Evolutionary conservation across 1,140 invertebrate species (phyloP).

Genomic region (Anagrus nilaparvatae): DNA sequence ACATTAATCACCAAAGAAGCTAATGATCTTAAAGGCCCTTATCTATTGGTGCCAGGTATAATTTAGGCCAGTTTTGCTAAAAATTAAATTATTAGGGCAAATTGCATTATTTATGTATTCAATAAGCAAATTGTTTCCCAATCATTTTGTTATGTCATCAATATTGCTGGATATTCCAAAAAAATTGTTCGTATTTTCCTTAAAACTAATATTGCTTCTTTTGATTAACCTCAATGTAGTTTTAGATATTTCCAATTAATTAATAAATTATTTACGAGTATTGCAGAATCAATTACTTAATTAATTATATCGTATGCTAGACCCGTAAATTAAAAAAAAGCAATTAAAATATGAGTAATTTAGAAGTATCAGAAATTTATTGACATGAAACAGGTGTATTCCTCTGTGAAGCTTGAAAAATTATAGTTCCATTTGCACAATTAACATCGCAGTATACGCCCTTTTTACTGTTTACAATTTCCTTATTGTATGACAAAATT

Average conservation of each 20-base stretch:
- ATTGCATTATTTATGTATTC: not conserved
- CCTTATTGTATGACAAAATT: no score
- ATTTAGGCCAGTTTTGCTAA: conserved; percentile 32
- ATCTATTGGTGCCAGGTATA: conserved; percentile 69
- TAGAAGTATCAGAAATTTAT: no score
- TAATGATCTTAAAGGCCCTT: conserved; percentile 60
- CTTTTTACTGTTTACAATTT: no score
- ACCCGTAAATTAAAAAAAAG: no score
- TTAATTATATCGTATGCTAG: no score
- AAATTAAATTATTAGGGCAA: no score
- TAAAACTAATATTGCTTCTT: not conserved
- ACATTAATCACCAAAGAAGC: conserved; percentile 47
- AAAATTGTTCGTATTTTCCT: not conserved
- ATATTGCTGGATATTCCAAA: not conserved
- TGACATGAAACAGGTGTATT: no score
- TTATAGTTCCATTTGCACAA: no score
- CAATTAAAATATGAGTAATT: no score
- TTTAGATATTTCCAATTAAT: not conserved
- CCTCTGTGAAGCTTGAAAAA: no score
- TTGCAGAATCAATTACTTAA: no score
- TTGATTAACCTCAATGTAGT: not conserved
- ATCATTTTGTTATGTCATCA: conserved; percentile 4
- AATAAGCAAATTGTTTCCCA: conserved; percentile 4
- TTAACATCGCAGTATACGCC: no score
- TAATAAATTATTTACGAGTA: conserved; percentile 1